Evolutionary conservation across 2,797 vertebrate species (phyloP).

Genomic region (Remorina albescens): DNA sequence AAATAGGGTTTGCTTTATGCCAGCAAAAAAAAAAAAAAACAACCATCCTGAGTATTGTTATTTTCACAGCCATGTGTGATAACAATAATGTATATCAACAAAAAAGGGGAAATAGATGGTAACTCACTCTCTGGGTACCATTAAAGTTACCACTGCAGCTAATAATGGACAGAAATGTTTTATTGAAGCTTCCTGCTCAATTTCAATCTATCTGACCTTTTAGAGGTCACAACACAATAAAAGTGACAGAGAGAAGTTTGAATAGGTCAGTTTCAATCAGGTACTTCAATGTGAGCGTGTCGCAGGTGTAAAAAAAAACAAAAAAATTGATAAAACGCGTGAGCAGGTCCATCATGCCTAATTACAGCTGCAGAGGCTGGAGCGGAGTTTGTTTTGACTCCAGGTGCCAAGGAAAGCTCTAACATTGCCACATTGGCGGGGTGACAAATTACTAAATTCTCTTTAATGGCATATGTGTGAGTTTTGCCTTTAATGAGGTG

Average conservation of each 20-base stretch:
- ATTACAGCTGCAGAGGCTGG: conserved; percentile 63
- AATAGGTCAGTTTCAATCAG: background rate
- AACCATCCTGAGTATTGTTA: conserved; percentile 6
- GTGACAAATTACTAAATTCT: conserved; percentile 54
- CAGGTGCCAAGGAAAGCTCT: conserved; percentile 55
- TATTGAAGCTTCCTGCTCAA: background rate
- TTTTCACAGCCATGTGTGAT: no score
- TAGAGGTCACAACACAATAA: background rate
- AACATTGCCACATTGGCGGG: conserved; percentile 46
- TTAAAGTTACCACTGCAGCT: conserved; percentile 4
- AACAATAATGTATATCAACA: background rate
- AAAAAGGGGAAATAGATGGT: conserved; percentile 2
- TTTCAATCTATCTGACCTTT: conserved; percentile 3
- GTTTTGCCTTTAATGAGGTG: conserved; percentile 21
- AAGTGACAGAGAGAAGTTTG: conserved; percentile 1
- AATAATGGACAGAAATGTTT: background rate
- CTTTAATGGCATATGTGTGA: conserved; percentile 41
- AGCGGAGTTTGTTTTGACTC: conserved; percentile 63
- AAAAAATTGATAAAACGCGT: conserved; percentile 59
- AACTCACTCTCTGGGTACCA: conserved; percentile 18
- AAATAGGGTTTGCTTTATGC: background rate
- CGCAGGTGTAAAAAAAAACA: no score
- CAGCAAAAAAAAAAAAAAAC: background rate
- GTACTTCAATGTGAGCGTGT: background rate
- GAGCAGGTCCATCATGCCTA: conserved; percentile 60